phyloP scores from a whole-genome alignment of 2,113 vertebrate genomes.

The Myodes glareolus region DNA sequence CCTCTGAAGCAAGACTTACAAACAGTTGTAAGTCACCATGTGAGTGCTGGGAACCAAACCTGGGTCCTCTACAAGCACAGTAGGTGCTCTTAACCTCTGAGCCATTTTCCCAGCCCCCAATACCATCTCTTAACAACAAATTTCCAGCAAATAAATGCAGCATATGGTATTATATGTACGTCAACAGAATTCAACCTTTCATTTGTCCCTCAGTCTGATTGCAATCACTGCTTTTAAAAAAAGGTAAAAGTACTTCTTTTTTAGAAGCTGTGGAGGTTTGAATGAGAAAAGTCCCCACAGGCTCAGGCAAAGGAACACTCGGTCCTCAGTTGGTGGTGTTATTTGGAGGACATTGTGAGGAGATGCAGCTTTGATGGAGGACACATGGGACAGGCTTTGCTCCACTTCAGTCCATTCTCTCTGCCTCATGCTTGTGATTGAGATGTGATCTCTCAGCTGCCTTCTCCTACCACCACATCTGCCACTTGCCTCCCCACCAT shows the following conservation, averaged over 20 bases:
- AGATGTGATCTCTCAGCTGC: no score
- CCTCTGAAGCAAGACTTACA: neutral
- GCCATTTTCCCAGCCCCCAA: neutral
- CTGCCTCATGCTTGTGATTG: no score
- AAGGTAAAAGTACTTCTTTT: neutral
- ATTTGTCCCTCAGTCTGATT: neutral
- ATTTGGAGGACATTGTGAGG: no score
- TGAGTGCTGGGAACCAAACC: neutral
- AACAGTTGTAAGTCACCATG: neutral
- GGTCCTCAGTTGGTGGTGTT: no score
- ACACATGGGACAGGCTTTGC: no score
- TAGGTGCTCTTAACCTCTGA: neutral
- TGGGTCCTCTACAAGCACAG: neutral
- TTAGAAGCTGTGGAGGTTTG: neutral
- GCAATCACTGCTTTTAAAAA: neutral
- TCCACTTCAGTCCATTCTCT: no score
- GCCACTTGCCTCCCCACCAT: no score
- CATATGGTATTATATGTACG: neutral
- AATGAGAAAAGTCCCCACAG: no score
- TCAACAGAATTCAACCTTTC: neutral
- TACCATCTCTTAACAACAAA: neutral
- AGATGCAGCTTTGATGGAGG: no score
- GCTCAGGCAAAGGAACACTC: no score
- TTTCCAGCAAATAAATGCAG: neutral
- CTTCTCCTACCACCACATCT: no score